Evolutionary conservation across 2,797 vertebrate genomes (phyloP), one percentile per base, ranked within the genome.

Genomic region (Manis pentadactyla): DNA sequence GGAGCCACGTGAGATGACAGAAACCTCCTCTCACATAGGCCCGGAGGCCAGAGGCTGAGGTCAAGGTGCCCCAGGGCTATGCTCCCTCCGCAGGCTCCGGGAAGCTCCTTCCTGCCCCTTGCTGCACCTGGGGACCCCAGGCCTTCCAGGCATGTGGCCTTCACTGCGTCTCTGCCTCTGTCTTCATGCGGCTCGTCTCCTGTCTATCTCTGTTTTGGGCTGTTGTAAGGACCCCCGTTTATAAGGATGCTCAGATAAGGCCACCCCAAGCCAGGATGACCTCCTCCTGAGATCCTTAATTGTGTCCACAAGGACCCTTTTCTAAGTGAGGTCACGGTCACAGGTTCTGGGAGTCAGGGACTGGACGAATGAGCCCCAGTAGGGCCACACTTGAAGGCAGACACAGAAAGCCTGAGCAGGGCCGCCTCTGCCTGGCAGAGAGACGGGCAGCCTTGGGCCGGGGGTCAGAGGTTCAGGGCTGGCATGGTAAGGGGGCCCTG

Each of bases 11-110:
- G 2, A 46, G 46, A 46, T 2, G 1, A 46, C 46, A 46, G 25
- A 9, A n/a, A 3, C 10, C 17, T 27, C 13, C 34, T 42, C 57
- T 21, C 13, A 11, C 29, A 0, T 2, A 0, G 13, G 12, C 29
- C 37, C 4, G 10, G 42, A 84, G 51, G 7, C 64, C 27, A 8
- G 64, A 23, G 17, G 15, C 13, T 3, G 5, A 29, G 6, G 1
- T 7, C 51, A 7, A 5, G 37, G 37, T 27, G 42, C 18, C 5
- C 23, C 29, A 8, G 86, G 57, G 10, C 77, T n/a, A 3, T 2
- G 23, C 39, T 29, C 2, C 53, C 61, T 11, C 13, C 1, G 1
- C 37, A 12, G 55, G 4, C 12, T 34, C 37, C 1, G 4, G 55
- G 74, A 19, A 42, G 15, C 37, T 11, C 25, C 55, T 31, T 29